Base-by-base conservation (phyloP, 2,113 vertebrate species). In the Bos taurus region DNA sequence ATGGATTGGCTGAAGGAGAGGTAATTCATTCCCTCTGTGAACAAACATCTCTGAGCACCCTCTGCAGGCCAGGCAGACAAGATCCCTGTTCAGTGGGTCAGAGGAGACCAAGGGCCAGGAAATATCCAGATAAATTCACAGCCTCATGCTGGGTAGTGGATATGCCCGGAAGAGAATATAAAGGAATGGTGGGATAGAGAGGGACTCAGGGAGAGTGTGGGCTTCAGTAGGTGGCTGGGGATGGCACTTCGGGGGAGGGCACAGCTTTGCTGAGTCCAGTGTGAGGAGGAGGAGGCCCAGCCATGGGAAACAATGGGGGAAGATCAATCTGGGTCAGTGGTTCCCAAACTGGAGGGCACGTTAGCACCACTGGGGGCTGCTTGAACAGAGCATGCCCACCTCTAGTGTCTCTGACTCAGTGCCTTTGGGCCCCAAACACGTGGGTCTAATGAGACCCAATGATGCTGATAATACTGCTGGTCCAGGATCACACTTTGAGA, bases 1-100 rank as follows among this genome's bases (percentile, higher is more conserved):
- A 25, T 0, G 43, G 3, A 12, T 0, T 1, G 28, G n/a, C 56
- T 1, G 56, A 52, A 77, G 4, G 46, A 21, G 4, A 83, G 48
- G 8, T 54, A 16, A 60, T 48, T 10, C 1, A 28, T 30, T 52
- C 23, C 36, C 54, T 78, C 59, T 1, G 6, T 50, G 33, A 56
- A 12, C 91, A 74, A 36, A 17, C 6, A 59, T 26, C 11, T 17
- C 14, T 77, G 92, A 88, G 57, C 30, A n/a, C 4, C n/a, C 3
- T 19, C 33, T 46, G 52, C 0, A 8, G 88, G 30, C 30, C 3
- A 50, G 88, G 64, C 23, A 74, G 56, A 19, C 0, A 9, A 21
- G 15, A 74, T 21, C n/a, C n/a, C 36, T 33, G 57, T 56, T 50
- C 16, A 25, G 12, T 0, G 19, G 80, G 59, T 56, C 21, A 40